A percentile compares a stretch with the other conserved stretches of the same genome.
phyloP scores from a whole-genome alignment of 2,113 vertebrate genomes.

The Eonycteris spelaea region DNA sequence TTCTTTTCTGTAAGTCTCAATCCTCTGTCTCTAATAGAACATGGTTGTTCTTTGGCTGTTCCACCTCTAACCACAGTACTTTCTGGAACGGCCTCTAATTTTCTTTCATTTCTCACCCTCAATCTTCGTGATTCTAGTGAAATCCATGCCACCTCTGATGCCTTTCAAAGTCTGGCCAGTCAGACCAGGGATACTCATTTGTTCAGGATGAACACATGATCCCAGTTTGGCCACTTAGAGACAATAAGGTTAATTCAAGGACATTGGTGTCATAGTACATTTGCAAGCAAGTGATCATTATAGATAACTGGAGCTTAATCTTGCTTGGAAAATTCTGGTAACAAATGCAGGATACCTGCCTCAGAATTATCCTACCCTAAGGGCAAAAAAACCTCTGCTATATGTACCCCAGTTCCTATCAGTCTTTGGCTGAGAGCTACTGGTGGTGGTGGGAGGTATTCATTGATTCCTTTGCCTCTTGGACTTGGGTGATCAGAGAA shows the following conservation, averaged over 20 bases:
- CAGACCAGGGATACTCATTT: neutral
- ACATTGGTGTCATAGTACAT: neutral
- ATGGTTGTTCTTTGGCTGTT: neutral
- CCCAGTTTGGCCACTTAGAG: neutral
- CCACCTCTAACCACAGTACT: neutral
- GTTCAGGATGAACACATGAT: neutral
- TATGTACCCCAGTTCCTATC: neutral
- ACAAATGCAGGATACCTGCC: neutral
- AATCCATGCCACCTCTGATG: neutral
- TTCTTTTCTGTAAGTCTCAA: neutral
- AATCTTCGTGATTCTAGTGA: neutral
- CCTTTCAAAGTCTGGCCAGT: neutral
- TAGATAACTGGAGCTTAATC: neutral
- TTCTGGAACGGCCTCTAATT: neutral
- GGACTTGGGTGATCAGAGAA: neutral
- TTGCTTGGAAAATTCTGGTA: conserved; percentile 7
- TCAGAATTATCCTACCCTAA: neutral
- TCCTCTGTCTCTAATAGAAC: neutral
- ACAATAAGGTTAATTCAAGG: neutral
- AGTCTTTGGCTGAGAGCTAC: neutral
- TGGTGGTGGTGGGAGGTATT: neutral
- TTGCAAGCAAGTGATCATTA: neutral
- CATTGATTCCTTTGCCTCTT: neutral
- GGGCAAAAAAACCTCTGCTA: neutral
- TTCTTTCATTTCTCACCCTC: neutral